phyloP scores from a whole-genome alignment of 2,888 invertebrate species.

The Eupeodes luniger region DNA sequence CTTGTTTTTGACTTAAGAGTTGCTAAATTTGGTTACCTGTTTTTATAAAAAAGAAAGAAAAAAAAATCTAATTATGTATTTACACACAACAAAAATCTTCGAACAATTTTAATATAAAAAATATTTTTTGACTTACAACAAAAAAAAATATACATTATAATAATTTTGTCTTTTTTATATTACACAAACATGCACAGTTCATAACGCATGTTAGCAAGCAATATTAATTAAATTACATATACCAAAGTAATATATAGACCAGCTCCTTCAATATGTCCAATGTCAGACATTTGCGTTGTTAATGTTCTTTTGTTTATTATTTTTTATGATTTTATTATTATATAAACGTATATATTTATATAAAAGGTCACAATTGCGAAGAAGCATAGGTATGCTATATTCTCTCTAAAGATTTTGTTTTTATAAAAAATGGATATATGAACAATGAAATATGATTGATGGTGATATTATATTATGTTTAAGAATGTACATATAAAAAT shows the following conservation, averaged over 20 bases:
- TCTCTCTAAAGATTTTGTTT: constrained; percentile 15
- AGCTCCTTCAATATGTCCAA: constrained; percentile 24
- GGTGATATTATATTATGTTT: constrained; percentile 39
- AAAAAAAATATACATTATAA: neutral
- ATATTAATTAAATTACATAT: constrained; percentile 31
- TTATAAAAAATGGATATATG: constrained; percentile 15
- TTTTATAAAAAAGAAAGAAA: too few relatives aligned
- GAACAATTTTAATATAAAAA: neutral
- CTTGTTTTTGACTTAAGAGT: too few relatives aligned
- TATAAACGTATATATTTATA: constrained; percentile 2
- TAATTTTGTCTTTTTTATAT: constrained; percentile 4
- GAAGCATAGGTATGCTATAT: constrained; percentile 4
- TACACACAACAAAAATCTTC: neutral
- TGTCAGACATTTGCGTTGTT: constrained; percentile 8
- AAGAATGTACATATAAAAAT: constrained; percentile 30
- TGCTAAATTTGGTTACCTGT: neutral
- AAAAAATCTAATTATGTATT: neutral
- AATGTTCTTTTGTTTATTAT: neutral
- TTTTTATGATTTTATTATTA: neutral
- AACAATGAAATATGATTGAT: constrained; percentile 61
- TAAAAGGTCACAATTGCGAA: constrained; percentile 15
- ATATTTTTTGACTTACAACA: constrained; percentile 15
- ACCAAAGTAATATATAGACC: constrained; percentile 29
- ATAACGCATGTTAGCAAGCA: constrained; percentile 37
- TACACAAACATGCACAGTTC: constrained; percentile 30